Evolutionary conservation across 1,140 invertebrate genomes (phyloP).

Genomic region (Procambarus clarkii): DNA sequence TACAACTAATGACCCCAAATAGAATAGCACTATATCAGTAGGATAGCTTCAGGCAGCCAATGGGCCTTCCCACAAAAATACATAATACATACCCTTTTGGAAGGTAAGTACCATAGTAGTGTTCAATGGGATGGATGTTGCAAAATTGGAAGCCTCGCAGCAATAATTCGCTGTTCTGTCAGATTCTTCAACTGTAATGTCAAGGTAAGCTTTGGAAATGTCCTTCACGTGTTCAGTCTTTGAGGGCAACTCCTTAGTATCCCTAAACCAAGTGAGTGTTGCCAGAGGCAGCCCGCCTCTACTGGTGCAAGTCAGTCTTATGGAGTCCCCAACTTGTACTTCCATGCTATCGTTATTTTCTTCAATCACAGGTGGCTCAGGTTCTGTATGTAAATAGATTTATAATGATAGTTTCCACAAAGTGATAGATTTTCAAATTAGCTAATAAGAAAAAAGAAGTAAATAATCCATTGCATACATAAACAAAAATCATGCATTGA

Average conservation of each 20-base stretch:
- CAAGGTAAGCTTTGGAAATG: background rate
- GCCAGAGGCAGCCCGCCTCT: slow-evolving; percentile 31
- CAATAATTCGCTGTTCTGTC: slow-evolving; percentile 15
- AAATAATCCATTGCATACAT: too few relatives aligned
- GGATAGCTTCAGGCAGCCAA: too few relatives aligned
- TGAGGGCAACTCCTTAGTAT: background rate
- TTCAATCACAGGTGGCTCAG: slow-evolving; percentile 21
- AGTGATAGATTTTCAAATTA: too few relatives aligned
- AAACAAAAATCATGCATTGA: too few relatives aligned
- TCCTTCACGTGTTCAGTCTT: background rate
- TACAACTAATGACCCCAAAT: too few relatives aligned
- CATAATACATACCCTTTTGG: background rate
- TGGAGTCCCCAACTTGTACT: slow-evolving; percentile 4
- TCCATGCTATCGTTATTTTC: background rate
- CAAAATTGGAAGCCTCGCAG: slow-evolving; percentile 44
- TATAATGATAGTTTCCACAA: background rate
- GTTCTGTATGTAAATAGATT: slow-evolving; percentile 1
- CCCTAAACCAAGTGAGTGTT: slow-evolving; percentile 36
- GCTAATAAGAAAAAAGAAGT: too few relatives aligned
- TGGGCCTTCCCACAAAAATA: too few relatives aligned
- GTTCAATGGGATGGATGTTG: background rate
- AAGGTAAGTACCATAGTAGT: slow-evolving; percentile 11
- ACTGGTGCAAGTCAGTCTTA: slow-evolving; percentile 27
- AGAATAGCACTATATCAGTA: too few relatives aligned
- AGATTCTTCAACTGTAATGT: slow-evolving; percentile 14